A percentile compares a stretch with the other conserved stretches of the same genome.
Evolutionary conservation across 1,140 invertebrate species (phyloP).

Genomic region (Euwallacea similis): DNA sequence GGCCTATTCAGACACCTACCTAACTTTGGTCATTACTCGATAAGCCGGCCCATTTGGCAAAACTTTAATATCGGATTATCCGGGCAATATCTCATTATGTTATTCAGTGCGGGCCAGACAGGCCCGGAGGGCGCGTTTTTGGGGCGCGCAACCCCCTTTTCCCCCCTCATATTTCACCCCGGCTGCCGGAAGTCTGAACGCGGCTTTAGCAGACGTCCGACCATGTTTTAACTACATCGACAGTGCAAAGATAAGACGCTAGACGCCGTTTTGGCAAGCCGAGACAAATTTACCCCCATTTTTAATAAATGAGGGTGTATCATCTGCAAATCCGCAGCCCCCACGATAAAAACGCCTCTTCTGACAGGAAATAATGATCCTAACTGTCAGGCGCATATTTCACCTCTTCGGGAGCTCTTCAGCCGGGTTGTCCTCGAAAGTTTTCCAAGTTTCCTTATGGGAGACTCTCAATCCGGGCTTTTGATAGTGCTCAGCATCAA

Average conservation of each 20-base stretch:
- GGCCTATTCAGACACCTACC: constrained; percentile 25
- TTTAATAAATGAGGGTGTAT: neutral
- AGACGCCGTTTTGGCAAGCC: too few relatives aligned
- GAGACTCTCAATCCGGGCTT: too few relatives aligned
- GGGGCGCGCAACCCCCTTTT: neutral
- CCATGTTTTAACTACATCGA: too few relatives aligned
- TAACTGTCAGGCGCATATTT: constrained; percentile 1
- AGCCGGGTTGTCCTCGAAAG: too few relatives aligned
- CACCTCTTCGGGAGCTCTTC: neutral
- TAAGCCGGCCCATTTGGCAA: constrained; percentile 25
- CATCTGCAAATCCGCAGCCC: neutral
- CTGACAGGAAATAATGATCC: neutral
- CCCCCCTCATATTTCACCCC: too few relatives aligned
- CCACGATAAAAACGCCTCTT: neutral
- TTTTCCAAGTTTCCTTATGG: too few relatives aligned
- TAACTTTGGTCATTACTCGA: constrained; percentile 24
- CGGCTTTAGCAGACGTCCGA: too few relatives aligned
- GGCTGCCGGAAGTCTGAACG: too few relatives aligned
- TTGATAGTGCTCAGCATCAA: too few relatives aligned
- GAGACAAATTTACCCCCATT: neutral
- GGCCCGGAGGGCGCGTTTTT: constrained; percentile 19
- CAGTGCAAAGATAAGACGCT: too few relatives aligned
- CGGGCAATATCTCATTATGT: constrained; percentile 29
- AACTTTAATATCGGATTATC: constrained; percentile 31
- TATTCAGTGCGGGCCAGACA: constrained; percentile 21